These are phyloP conservation scores for Salticus scenicus DNA, from an alignment of 2,888 invertebrate species.

Conservation along the genomic window DNA sequence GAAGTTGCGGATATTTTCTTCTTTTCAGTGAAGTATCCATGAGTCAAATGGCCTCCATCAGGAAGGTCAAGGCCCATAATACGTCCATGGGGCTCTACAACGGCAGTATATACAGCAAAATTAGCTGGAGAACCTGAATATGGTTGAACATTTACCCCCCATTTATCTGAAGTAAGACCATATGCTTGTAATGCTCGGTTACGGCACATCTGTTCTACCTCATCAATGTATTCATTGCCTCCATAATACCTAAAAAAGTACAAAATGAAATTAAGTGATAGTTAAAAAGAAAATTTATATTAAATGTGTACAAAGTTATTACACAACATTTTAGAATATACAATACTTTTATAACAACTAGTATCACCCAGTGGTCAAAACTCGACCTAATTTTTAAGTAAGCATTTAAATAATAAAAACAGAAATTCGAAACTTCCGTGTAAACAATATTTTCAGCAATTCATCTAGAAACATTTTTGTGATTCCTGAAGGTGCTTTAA, in stretches of 20 bases:
- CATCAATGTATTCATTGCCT: conserved; percentile 80
- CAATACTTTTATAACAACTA: no score
- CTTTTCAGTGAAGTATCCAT: conserved; percentile 79
- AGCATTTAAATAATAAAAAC: no score
- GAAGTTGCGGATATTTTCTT: conserved; percentile 80
- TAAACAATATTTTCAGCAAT: no score
- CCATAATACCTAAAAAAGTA: conserved; percentile 79
- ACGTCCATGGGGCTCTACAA: conserved; percentile 79
- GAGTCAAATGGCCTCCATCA: conserved; percentile 79
- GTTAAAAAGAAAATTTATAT: no score
- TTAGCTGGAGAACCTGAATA: conserved; percentile 81
- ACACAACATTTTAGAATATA: no score
- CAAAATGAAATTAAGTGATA: neutral
- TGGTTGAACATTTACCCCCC: conserved; percentile 80
- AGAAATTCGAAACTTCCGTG: no score
- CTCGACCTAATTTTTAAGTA: no score
- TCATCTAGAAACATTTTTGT: no score
- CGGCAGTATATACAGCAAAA: conserved; percentile 80
- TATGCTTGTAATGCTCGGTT: conserved; percentile 79
- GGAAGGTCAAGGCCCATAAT: conserved; percentile 81
- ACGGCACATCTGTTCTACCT: conserved; percentile 79
- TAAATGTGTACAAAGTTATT: no score
- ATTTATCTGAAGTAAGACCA: conserved; percentile 78
- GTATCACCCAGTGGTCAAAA: no score
- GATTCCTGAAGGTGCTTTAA: no score